These are phyloP conservation scores for Chaunax sp. DNA, from an alignment of 2,797 vertebrate species.

Conservation along the genomic window DNA sequence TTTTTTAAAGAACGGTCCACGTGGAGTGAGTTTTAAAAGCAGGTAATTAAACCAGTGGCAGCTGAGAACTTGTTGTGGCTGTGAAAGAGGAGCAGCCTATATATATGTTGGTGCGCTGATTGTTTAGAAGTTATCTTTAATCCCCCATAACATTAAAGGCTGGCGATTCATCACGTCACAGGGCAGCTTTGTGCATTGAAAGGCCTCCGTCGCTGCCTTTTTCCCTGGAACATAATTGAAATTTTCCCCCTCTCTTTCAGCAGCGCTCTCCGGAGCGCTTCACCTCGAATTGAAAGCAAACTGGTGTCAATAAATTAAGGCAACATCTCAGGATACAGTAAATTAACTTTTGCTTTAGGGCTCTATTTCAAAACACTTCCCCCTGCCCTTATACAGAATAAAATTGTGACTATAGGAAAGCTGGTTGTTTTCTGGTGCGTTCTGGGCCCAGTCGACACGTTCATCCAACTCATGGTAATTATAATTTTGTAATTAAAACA, in stretches of 20 bases:
- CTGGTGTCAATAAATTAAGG: slow-evolving; percentile 78
- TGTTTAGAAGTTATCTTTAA: slow-evolving; percentile 86
- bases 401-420: slow-evolving; percentile 39
- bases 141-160: slow-evolving; percentile 86
- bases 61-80: slow-evolving; percentile 87
- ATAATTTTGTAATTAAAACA: slow-evolving; percentile 76
- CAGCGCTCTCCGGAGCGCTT: slow-evolving; percentile 62
- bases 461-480: slow-evolving; percentile 65
- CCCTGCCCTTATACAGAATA: slow-evolving; percentile 34
- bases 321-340: slow-evolving; percentile 70
- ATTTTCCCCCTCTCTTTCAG: slow-evolving; percentile 40
- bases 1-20: slow-evolving; percentile 85
- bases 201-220: slow-evolving; percentile 76
- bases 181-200: slow-evolving; percentile 81
- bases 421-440: slow-evolving; percentile 39
- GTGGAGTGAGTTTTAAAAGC: slow-evolving; percentile 92
- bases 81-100: slow-evolving; percentile 84
- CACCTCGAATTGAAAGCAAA: slow-evolving; percentile 78
- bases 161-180: slow-evolving; percentile 85
- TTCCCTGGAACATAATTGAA: slow-evolving; percentile 81
- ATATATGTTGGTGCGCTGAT: slow-evolving; percentile 76
- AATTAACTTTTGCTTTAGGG: slow-evolving; percentile 65
- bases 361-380: slow-evolving; percentile 41
- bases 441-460: slow-evolving; percentile 51
- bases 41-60: slow-evolving; percentile 92